These are phyloP conservation scores for Meganola albula DNA, from an alignment of 2,888 invertebrate species.

Conservation along the genomic window DNA sequence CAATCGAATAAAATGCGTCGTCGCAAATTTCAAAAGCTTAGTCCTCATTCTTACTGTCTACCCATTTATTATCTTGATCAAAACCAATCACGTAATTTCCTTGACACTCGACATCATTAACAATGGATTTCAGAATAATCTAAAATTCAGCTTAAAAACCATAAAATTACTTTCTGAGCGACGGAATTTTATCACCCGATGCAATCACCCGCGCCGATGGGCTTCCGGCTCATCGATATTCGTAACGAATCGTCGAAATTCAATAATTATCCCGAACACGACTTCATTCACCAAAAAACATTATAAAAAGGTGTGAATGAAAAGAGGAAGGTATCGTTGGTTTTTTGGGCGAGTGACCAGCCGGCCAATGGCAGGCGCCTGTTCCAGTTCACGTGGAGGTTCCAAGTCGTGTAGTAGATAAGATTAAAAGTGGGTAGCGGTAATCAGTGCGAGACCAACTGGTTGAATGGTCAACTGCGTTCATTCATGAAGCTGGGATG, in stretches of 20 bases:
- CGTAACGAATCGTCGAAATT: slow-evolving; percentile 76
- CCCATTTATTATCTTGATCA: not conserved
- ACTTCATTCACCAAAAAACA: slow-evolving; percentile 74
- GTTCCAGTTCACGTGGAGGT: slow-evolving; percentile 45
- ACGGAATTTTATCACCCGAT: slow-evolving; percentile 65
- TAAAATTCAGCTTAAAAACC: slow-evolving; percentile 65
- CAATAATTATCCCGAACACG: slow-evolving; percentile 77
- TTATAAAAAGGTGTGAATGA: slow-evolving; percentile 75
- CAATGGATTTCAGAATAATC: slow-evolving; percentile 38
- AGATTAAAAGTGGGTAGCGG: slow-evolving; percentile 65
- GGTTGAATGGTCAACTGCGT: slow-evolving; percentile 63
- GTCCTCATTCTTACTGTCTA: too few species aligned
- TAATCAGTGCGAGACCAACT: slow-evolving; percentile 74
- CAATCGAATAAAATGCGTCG: too few species aligned
- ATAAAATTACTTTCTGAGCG: slow-evolving; percentile 73
- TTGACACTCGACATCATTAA: slow-evolving; percentile 15
- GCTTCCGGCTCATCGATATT: slow-evolving; percentile 77
- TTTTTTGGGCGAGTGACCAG: slow-evolving; percentile 51
- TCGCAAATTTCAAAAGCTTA: too few species aligned
- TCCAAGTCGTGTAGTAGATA: slow-evolving; percentile 63
- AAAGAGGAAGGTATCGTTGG: slow-evolving; percentile 64
- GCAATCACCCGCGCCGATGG: slow-evolving; percentile 66
- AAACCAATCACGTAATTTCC: slow-evolving; percentile 8
- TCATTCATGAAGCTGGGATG: slow-evolving; percentile 69
- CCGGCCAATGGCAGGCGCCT: slow-evolving; percentile 37